Percentiles rank a stretch among this genome's conserved stretches.
These are phyloP conservation scores for Conus betulinus DNA, from an alignment of 1,140 invertebrate species.

Conservation along the genomic window DNA sequence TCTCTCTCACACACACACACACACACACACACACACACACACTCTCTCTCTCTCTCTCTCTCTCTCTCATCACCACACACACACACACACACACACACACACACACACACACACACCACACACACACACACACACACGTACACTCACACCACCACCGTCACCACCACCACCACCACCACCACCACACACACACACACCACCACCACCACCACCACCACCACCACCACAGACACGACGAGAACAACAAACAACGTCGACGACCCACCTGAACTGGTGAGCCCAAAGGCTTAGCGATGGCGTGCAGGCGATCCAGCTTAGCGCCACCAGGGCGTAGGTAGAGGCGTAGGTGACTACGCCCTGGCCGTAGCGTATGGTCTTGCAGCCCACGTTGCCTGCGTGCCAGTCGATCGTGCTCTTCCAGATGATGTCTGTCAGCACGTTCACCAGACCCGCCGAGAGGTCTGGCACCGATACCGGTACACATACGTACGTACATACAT, in stretches of 20 bases:
- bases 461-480: slow-evolving; percentile 45
- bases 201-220: no score
- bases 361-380: slow-evolving; percentile 63
- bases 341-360: slow-evolving; percentile 83
- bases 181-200: no score
- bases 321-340: slow-evolving; percentile 95
- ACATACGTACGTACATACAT: background rate
- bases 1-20: no score
- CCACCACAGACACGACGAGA: no score
- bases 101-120: no score
- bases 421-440: slow-evolving; percentile 65
- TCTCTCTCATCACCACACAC: no score
- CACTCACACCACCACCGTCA: no score
- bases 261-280: slow-evolving; percentile 48
- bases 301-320: slow-evolving; percentile 94
- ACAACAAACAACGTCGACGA: background rate
- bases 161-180: no score
- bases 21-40: no score
- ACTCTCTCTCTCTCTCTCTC: no score
- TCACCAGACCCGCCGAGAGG: slow-evolving; percentile 63
- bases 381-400: slow-evolving; percentile 61
- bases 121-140: no score
- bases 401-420: slow-evolving; percentile 67
- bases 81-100: no score
- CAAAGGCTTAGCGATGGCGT: slow-evolving; percentile 95